A percentile compares a stretch with the other conserved stretches of the same genome.
Evolutionary conservation across 2,888 invertebrate species (phyloP).

Genomic region (Stomorhina lunata): DNA sequence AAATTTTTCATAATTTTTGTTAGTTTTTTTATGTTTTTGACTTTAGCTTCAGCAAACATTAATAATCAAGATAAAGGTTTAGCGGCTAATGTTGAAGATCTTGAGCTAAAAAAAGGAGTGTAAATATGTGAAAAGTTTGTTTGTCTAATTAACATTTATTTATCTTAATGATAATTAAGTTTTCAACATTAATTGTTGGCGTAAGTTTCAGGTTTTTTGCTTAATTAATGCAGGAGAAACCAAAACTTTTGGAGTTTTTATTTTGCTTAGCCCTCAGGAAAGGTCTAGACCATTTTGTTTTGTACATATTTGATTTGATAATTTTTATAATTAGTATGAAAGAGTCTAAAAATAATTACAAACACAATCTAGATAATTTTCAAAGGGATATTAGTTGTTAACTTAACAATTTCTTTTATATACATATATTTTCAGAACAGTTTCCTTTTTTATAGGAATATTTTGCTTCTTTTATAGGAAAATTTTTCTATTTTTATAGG

Average conservation of each 20-base stretch:
- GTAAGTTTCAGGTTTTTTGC: too few relatives aligned
- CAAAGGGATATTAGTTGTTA: background rate
- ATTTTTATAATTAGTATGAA: background rate
- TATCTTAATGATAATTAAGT: background rate
- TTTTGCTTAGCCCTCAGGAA: background rate
- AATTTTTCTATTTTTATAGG: too few relatives aligned
- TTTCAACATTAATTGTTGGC: background rate
- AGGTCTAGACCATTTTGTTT: background rate
- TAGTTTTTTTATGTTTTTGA: too few relatives aligned
- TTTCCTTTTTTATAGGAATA: too few relatives aligned
- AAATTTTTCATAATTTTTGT: background rate
- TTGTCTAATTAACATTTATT: conserved; percentile 2
- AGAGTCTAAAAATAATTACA: background rate
- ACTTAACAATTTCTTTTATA: background rate
- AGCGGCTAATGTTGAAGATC: too few relatives aligned
- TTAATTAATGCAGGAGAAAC: background rate
- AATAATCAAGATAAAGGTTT: background rate
- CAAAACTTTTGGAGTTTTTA: background rate
- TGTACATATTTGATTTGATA: background rate
- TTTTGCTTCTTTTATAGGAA: too few relatives aligned
- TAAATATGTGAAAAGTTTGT: background rate
- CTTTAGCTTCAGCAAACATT: background rate
- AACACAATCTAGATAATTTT: background rate
- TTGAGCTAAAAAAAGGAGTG: background rate
- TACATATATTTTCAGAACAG: too few relatives aligned